These are phyloP conservation scores for Chelon labrosus DNA, from an alignment of 2,797 vertebrate species.

Conservation along the genomic window DNA sequence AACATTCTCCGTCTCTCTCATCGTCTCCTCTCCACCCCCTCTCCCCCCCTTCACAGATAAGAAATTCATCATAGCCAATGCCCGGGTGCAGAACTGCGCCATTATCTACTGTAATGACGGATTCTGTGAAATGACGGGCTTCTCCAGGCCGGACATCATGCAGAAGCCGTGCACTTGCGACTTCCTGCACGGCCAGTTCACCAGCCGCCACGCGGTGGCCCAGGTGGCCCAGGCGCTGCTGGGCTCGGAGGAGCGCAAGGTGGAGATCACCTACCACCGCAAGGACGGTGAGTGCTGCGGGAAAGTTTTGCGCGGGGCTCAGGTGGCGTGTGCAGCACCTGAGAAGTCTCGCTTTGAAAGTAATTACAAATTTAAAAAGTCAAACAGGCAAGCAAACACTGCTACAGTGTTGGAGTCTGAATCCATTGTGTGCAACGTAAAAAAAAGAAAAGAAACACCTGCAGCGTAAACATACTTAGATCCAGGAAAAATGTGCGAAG, in stretches of 20 bases:
- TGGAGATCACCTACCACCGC: conserved; percentile 97
- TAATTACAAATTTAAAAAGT: too few relatives aligned
- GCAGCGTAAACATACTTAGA: too few relatives aligned
- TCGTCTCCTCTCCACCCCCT: conserved; percentile 5
- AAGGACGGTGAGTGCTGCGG: conserved; percentile 92
- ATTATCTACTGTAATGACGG: conserved; percentile 99
- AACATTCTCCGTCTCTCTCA: neutral
- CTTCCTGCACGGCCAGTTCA: conserved; percentile 96
- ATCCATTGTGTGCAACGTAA: too few relatives aligned
- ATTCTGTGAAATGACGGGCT: conserved; percentile 99
- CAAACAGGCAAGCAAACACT: too few relatives aligned
- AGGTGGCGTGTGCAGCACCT: neutral
- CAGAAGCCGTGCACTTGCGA: conserved; percentile 98
- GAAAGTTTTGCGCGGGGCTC: neutral
- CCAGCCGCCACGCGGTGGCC: conserved; percentile 93
- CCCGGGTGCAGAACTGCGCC: conserved; percentile 97
- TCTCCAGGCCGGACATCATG: conserved; percentile 98
- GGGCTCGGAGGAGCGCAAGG: conserved; percentile 96
- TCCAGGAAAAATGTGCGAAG: neutral
- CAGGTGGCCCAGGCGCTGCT: conserved; percentile 97
- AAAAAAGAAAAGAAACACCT: too few relatives aligned
- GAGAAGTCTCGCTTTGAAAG: conserved; percentile 2
- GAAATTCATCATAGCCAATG: conserved; percentile 99
- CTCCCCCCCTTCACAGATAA: conserved; percentile 87
- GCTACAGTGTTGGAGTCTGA: too few relatives aligned